Evolutionary conservation across 2,113 vertebrate genomes (phyloP), one percentile per base, ranked within the genome.

Genomic region (Chunga burmeisteri): DNA sequence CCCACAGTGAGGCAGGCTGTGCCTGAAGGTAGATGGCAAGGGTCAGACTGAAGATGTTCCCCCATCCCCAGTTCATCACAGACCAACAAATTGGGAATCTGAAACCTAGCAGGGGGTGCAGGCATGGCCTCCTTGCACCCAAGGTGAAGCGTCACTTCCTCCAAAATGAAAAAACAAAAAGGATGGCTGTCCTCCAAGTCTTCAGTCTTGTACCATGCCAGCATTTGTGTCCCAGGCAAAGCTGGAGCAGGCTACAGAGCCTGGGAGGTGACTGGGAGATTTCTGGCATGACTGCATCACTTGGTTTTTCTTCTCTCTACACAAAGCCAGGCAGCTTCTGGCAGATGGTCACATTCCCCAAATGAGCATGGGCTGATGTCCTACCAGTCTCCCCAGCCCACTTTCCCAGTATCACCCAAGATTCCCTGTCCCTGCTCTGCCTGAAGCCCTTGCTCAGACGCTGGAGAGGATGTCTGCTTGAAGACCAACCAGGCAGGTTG

Each of bases 391-490:
- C 30, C n/a, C 20, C 68, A 42, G 13, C 4, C 1, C 38, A 13
- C 3, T 18, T 13, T 13, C 20, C 26, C 62, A 34, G 14, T 27
- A 27, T 11, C 2, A 4, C 9, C 49, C 38, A 6, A 44, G 32
- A 8, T 5, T 16, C 15, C 25, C 34, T 2, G 34, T 7, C n/a
- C 21, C 14, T 26, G 9, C 18, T 61, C 6, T 77, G 47, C 62
- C 50, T 16, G 0, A 30, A 29, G 17, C 29, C 25, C 58, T 9
- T 7, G 26, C 44, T 34, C 58, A 10, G 23, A 29, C 15, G 8
- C 7, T 0, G 2, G 18, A 29, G 21, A 10, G 3, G 29, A 16
- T 5, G 44, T 2, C 66, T 42, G 0, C 55, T 5, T 1, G 0
- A 27, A 18, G 29, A 46, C 1, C 42, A 23, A 6, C 13, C 46